Base-by-base conservation (phyloP, 2,888 invertebrate genomes). In the Amaurobius ferox region DNA sequence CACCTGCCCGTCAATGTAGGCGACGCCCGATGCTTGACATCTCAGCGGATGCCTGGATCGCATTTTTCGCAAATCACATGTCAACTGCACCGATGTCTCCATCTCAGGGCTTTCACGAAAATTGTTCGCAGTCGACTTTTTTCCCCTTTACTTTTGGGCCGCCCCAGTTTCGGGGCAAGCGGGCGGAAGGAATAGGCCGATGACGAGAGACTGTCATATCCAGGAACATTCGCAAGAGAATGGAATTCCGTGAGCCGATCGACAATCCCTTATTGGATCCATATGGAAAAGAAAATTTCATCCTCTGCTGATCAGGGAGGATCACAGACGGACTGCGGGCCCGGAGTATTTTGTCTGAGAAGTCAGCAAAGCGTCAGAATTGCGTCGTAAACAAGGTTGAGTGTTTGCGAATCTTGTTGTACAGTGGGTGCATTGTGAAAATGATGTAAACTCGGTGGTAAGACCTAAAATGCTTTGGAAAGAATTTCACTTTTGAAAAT, bases 171-270 rank as follows among this genome's bases (percentile, higher is more conserved):
- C 16, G 3, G 19, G 23, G 19, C 55, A 55, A 55, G 23, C 55
- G 2, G 23, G 55, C 55, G 19, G 55, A 23, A 55, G 16, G 11
- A 55, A 55, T 55, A 44, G 11, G 44, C 16, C 6, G 44, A 2
- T 55, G 55, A 55, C 55, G 55, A 55, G 55, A 55, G 23, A 23
- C 55, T 55, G 55, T 55, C 55, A 16, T 55, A 55, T 55, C 23
- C 23, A 44, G 44, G 44, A 44, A 44, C 23, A 5, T 55, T 23
- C 3, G 23, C 19, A 23, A 3, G 55, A 23, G 55, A 55, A 55
- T 55, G n/a, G n/a, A n/a, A n/a, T 44, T 35, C 11, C 35, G 35
- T 6, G 35, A 44, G 2, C 44, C 11, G 44, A 44, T 16, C 11
- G 35, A 35, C 5, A 35, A 5, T 11, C 35, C 35, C 11, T 35